Percentiles rank a stretch among this genome's conserved stretches.
Evolutionary conservation across 2,113 vertebrate genomes (phyloP).

Genomic region (Ceratotherium simum): DNA sequence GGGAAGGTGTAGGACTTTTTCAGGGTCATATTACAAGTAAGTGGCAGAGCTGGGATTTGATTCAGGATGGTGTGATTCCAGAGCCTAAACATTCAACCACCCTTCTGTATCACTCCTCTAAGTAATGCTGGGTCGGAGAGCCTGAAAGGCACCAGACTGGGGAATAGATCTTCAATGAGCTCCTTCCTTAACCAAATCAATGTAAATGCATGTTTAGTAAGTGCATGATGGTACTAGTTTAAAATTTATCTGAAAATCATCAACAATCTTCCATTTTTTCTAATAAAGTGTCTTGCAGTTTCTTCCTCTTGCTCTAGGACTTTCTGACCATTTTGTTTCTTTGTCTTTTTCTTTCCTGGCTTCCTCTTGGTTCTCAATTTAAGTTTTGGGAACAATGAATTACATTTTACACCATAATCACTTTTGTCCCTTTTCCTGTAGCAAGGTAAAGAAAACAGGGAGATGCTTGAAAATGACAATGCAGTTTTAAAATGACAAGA

Average conservation of each 20-base stretch:
- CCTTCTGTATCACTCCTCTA: neutral
- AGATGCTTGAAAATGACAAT: conserved; percentile 60
- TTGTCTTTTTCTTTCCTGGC: neutral
- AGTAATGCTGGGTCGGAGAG: neutral
- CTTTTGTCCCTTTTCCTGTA: conserved; percentile 30
- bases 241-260: neutral
- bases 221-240: neutral
- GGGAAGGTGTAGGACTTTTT: neutral
- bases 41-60: neutral
- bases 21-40: neutral
- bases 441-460: conserved; percentile 22
- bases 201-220: neutral
- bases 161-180: neutral
- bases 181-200: neutral
- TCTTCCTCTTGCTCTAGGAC: neutral
- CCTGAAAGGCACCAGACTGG: neutral
- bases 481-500: conserved; percentile 57
- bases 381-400: conserved; percentile 30
- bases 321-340: neutral
- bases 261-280: neutral
- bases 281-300: neutral
- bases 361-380: conserved; percentile 34
- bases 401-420: neutral
- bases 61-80: neutral
- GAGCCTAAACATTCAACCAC: neutral